Evolutionary conservation across 2,113 vertebrate genomes (phyloP), one percentile per base, ranked within the genome.

Genomic region (Hippopotamus amphibius): DNA sequence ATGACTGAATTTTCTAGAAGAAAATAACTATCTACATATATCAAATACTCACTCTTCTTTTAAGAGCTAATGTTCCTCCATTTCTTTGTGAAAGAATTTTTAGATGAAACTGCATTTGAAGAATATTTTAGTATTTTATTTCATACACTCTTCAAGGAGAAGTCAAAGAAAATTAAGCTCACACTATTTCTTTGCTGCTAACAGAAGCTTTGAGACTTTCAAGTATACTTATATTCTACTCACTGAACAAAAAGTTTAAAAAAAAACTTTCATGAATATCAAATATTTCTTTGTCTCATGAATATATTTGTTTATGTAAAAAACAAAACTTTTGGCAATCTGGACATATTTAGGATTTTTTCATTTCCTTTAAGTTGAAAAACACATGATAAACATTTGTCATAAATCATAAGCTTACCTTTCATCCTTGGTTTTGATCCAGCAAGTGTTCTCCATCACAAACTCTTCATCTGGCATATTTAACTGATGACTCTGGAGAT

Each of bases 401-500:
- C 95, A 95, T 95, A 97, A 98, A 96, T 96, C 7, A 0, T 81
- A 84, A 92, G 77, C 69, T 95, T 95, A 98, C 80, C 95, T 97
- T 97, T 95, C 46, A 10, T 93, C 90, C 71, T 97, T 98, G 97
- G 83, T 93, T 95, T 95, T 86, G 74, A 72, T 97, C 97, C 97
- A 98, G 95, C 80, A 96, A 97, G 24, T 84, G 65, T 93, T 98
- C 93, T 95, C 69, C 53, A 92, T 96, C 96, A 97, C 93, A 96
- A n/a, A 84, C 59, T 57, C 94, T 94, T 97, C 83, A 88, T 97
- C 96, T 97, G 93, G 90, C 89, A 93, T 88, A 57, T 90, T 92
- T 96, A 96, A 93, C 79, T 81, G 97, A 97, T 96, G 92, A 96
- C 57, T 96, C 86, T 50, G 57, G 71, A 98, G 93, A 96, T 92